A percentile compares a stretch with the other conserved stretches of the same genome.
phyloP scores from a whole-genome alignment of 2,888 invertebrate genomes.

The Cactoblastis cactorum region DNA sequence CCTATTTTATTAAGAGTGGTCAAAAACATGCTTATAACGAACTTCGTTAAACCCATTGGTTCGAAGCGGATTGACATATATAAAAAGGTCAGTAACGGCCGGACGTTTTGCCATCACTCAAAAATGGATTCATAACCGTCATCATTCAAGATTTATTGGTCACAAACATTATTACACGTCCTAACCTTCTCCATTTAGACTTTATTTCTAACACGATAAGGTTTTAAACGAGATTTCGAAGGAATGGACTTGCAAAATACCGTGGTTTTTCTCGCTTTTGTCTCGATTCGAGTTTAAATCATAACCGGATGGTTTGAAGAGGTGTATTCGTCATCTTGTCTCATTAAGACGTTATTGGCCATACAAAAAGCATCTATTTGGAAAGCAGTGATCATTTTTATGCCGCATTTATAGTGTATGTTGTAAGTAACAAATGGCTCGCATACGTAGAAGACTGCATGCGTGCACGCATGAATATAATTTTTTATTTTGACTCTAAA shows the following conservation, averaged over 20 bases:
- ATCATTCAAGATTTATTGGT: constrained; percentile 39
- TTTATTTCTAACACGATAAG: background rate
- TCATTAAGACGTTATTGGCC: constrained; percentile 52
- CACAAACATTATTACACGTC: constrained; percentile 10
- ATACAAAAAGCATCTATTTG: constrained; percentile 33
- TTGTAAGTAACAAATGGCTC: background rate
- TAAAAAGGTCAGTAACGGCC: no score
- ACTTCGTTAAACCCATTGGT: no score
- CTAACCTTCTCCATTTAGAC: background rate
- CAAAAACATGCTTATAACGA: no score
- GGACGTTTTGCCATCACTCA: constrained; percentile 18
- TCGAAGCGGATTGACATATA: no score
- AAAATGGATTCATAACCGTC: constrained; percentile 37
- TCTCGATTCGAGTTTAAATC: constrained; percentile 30
- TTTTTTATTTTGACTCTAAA: background rate
- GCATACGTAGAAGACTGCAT: background rate
- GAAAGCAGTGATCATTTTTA: constrained; percentile 23
- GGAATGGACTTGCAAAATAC: constrained; percentile 1
- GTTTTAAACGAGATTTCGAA: background rate
- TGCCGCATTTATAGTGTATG: constrained; percentile 1
- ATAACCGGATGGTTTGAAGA: constrained; percentile 30
- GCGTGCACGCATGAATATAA: background rate
- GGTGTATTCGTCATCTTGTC: constrained; percentile 48
- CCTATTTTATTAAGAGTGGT: no score
- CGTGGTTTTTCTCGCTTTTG: constrained; percentile 29